Evolutionary conservation across 1,140 invertebrate genomes (phyloP).

Genomic region (Paracyclopina nana): DNA sequence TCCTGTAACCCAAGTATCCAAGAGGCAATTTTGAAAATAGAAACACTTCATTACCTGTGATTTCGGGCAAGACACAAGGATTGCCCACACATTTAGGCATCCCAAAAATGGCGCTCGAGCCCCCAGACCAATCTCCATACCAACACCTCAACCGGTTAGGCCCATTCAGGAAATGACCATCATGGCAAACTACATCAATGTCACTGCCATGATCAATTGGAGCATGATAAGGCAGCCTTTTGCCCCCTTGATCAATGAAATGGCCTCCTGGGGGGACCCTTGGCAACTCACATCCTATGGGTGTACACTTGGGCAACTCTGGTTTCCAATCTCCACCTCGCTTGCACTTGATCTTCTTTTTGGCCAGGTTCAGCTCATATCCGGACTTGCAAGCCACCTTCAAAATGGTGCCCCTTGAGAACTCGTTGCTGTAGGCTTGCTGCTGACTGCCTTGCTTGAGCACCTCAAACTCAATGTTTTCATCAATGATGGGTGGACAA

Average conservation of each 20-base stretch:
- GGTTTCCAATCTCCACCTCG: not conserved
- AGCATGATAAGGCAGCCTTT: not conserved
- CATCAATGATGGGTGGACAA: not conserved
- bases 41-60: too few species aligned
- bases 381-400: not conserved
- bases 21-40: too few species aligned
- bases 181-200: not conserved
- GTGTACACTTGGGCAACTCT: not conserved
- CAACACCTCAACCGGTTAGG: not conserved
- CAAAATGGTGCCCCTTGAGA: not conserved
- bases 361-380: not conserved
- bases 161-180: not conserved
- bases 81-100: not conserved
- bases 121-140: not conserved
- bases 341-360: not conserved
- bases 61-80: not conserved
- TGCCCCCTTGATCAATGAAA: not conserved
- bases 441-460: not conserved
- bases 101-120: too few species aligned
- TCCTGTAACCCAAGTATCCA: too few species aligned
- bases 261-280: not conserved
- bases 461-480: not conserved
- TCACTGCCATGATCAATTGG: not conserved
- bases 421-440: too few species aligned
- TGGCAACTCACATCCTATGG: not conserved